A percentile compares a stretch with the other conserved stretches of the same genome.
Conservation (phyloP, 1,140 invertebrate genomes). For the Periplaneta americana region DNA sequence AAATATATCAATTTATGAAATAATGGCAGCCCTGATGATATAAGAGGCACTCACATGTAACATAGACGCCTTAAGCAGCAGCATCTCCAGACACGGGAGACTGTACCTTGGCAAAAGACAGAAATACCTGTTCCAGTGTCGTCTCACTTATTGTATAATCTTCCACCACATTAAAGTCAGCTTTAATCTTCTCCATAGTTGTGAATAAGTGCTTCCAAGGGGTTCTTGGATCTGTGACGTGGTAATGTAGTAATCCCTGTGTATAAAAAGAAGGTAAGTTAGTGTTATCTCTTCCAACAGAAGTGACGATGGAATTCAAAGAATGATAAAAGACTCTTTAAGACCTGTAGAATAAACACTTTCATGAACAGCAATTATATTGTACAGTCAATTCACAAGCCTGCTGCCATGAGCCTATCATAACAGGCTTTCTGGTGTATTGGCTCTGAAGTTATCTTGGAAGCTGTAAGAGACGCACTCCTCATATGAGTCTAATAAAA, state of each 20-base stretch:
- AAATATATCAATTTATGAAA: no score
- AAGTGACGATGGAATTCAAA: no score
- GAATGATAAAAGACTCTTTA: no score
- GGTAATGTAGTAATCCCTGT: constrained; percentile 51
- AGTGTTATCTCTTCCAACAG: no score
- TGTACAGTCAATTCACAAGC: no score
- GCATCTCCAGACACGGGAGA: neutral
- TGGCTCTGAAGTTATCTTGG: no score
- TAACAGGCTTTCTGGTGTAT: no score
- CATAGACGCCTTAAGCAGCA: neutral
- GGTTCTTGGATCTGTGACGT: constrained; percentile 35
- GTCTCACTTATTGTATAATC: constrained; percentile 59
- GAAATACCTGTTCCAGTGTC: constrained; percentile 54
- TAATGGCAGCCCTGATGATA: neutral
- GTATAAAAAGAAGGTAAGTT: constrained; percentile 10
- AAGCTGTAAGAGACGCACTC: no score
- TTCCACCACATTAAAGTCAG: constrained; percentile 36
- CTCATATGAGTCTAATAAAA: no score
- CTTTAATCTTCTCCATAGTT: constrained; percentile 43
- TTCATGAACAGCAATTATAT: no score
- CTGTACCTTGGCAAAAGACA: constrained; percentile 31
- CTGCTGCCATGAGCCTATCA: no score
- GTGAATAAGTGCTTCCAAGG: constrained; percentile 47
- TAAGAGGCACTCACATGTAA: neutral
- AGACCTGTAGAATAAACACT: no score